phyloP scores from a whole-genome alignment of 2,888 invertebrate genomes.

The Clepsis dumicolana region DNA sequence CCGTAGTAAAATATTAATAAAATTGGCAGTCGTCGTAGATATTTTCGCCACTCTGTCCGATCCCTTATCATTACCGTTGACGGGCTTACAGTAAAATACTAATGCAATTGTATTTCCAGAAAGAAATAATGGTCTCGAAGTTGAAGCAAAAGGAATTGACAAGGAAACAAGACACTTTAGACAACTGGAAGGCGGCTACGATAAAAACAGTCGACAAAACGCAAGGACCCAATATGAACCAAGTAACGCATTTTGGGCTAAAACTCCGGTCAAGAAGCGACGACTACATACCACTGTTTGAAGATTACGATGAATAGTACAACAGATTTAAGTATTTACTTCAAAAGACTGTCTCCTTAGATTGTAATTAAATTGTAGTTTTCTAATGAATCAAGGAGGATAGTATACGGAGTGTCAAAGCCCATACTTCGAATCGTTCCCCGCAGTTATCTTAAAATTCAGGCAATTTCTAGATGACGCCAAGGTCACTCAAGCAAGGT shows the following conservation, averaged over 20 bases:
- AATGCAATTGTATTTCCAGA: slow-evolving; percentile 60
- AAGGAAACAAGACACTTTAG: slow-evolving; percentile 59
- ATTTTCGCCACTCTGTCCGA: too few relatives aligned
- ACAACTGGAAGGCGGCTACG: slow-evolving; percentile 64
- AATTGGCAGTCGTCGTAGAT: too few relatives aligned
- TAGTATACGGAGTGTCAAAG: too few relatives aligned
- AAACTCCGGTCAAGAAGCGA: slow-evolving; percentile 74
- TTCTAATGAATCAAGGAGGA: too few relatives aligned
- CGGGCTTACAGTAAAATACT: background rate
- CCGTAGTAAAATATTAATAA: too few relatives aligned
- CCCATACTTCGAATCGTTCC: too few relatives aligned
- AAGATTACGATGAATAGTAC: slow-evolving; percentile 69
- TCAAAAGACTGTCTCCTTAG: slow-evolving; percentile 35
- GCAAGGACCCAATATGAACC: slow-evolving; percentile 63
- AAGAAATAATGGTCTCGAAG: slow-evolving; percentile 68
- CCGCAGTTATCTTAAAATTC: too few relatives aligned
- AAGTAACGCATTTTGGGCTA: slow-evolving; percentile 72
- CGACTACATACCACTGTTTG: slow-evolving; percentile 73
- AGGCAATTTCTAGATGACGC: too few relatives aligned
- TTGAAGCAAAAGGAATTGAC: slow-evolving; percentile 64
- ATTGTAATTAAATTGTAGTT: background rate
- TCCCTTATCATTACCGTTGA: too few relatives aligned
- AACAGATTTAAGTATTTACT: slow-evolving; percentile 27
- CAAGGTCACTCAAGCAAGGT: too few relatives aligned
- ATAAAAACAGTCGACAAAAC: slow-evolving; percentile 62